These are phyloP conservation scores for Sebastiscus tertius DNA, from an alignment of 2,797 vertebrate species.

Conservation along the genomic window DNA sequence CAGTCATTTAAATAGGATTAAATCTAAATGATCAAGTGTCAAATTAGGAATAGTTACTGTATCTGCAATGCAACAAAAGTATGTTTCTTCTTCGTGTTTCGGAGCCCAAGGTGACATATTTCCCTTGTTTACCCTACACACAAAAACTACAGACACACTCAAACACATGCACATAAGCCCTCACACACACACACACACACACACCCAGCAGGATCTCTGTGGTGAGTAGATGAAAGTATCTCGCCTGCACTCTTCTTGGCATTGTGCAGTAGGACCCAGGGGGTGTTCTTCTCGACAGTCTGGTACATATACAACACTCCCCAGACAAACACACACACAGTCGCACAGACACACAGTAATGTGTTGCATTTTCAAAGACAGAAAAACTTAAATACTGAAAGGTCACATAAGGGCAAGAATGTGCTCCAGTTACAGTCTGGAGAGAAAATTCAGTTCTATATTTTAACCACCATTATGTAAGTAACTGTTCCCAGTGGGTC, in stretches of 20 bases:
- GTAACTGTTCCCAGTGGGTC: constrained; percentile 22
- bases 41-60: constrained; percentile 35
- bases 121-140: constrained; percentile 11
- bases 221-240: constrained; percentile 71
- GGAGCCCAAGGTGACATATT: constrained; percentile 54
- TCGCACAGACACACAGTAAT: constrained; percentile 21
- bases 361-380: constrained; percentile 33
- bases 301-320: constrained; percentile 45
- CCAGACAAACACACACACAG: constrained; percentile 33
- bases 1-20: constrained; percentile 49
- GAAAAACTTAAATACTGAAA: constrained; percentile 45
- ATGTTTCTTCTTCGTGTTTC: constrained; percentile 15
- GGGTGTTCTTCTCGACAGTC: constrained; percentile 64
- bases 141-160: not conserved
- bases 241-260: constrained; percentile 68
- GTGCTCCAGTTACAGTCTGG: constrained; percentile 20
- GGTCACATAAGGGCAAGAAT: constrained; percentile 42
- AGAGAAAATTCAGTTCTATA: constrained; percentile 24
- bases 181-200: constrained; percentile 11
- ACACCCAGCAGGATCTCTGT: constrained; percentile 49
- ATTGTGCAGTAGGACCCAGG: constrained; percentile 70
- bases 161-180: not conserved
- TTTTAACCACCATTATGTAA: constrained; percentile 44
- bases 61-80: constrained; percentile 4
- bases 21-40: constrained; percentile 36